Evolutionary conservation across 2,888 invertebrate species (phyloP), one percentile per base, ranked within the genome.

Genomic region (Macrosiphum euphorbiae): DNA sequence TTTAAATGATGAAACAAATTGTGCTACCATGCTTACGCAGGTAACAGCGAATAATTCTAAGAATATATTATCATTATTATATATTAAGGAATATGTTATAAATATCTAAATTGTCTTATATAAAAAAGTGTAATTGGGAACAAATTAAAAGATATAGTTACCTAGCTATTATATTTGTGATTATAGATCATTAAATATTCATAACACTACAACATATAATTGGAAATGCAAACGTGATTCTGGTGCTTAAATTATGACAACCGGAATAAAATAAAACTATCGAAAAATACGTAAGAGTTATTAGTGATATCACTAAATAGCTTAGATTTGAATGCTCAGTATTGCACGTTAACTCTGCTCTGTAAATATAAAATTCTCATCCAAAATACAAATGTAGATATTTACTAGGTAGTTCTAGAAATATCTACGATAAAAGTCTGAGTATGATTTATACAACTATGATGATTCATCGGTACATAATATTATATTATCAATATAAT

Each of bases 51-150:
- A 41, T 35, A 78, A 20, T 78, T 78, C 78, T 78, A 78, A 78
- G 78, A 78, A 78, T 78, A 67, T 78, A 78, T 78, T 78, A 78
- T 78, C 20, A 35, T 78, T 78, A 78, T 35, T 35, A 78, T 78
- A 35, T 35, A 35, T 78, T 20, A 35, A 35, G 20, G 35, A 78
- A 78, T 78, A 78, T 35, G 8, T 35, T 78, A 78, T 35, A 67
- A 67, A 67, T 35, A 67, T 35, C n/a, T 16, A 67, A 67, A 67
- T 35, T n/a, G 67, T 67, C n/a, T n/a, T 4, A n/a, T 67, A 67
- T 67, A n/a, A 26, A 16, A 20, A 16, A 67, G 16, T n/a, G n/a
- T 67, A 67, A 35, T 67, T 67, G 67, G n/a, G 67, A 67, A 67
- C 67, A 35, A 35, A 67, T 67, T 67, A 67, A 67, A 67, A 67